Base-by-base conservation (phyloP, 2,888 invertebrate species). In the Megamerina dolium region DNA sequence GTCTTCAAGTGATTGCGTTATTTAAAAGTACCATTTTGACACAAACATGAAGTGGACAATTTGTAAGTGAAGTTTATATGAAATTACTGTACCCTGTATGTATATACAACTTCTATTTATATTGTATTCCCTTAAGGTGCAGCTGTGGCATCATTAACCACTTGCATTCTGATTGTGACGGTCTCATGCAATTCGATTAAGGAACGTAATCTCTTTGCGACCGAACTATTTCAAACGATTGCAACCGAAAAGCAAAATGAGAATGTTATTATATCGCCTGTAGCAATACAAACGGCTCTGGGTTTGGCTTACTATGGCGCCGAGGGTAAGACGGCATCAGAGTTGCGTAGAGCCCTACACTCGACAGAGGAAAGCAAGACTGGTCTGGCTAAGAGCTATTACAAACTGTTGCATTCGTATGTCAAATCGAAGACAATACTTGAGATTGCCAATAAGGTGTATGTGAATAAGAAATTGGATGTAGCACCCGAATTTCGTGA, bases 371-470 rank as follows among this genome's bases (percentile, higher is more conserved):
- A 66, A 46, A 65, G 64, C 48, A 64, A 63, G 36, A 54, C 57
- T 26, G 62, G 63, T 1, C 53, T 64, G 23, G 64, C 66, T 37
- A 55, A 64, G 34, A 65, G 57, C 41, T 64, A 64, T 41, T 56
- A 66, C 38, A 51, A 57, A 0, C 55, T 64, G 26, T 35, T 64
- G 34, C 65, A 64, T 45, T 64, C 64, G 2, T 64, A 62, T 41
- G 61, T 68, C 32, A 68, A 68, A 42, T 58, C 66, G 19, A 60
- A 63, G 43, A 64, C 61, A 9, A 55, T 59, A 18, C 46, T 68
- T n/a, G 77, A 78, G 50, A 74, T 87, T 14, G 88, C 88, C 5
- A 90, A 89, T 61, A 85, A 83, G 59, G 74, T 88, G 3, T 90
- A 81, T 59, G 65, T 83, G 0, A 77, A 77, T 54, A 65, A 77